Base-by-base conservation (phyloP, 2,888 invertebrate genomes). In the Selenia dentaria region DNA sequence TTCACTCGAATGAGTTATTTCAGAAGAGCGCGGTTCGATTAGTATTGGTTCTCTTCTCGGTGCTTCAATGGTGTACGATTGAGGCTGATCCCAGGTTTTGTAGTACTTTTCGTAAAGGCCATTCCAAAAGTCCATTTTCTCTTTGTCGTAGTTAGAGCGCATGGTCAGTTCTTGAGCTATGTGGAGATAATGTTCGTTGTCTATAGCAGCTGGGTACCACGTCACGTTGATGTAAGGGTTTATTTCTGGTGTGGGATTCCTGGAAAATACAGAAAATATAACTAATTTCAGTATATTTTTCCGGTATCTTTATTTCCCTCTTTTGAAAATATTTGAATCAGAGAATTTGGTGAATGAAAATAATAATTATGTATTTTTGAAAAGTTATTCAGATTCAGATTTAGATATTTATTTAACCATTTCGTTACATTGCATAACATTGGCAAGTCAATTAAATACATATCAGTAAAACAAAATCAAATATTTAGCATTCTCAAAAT, bases 141-240 rank as follows among this genome's bases (percentile, higher is more conserved):
- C 6, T 22, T 22, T 22, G 8, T 22, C 20, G 6, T 22, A 22
- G 8, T 22, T 6, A 6, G 20, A 6, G 28, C 2, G 12, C 12
- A 8, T 28, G 11, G 11, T 22, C 6, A 22, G 8, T 81, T 22
- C 20, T 8, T 22, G 20, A 22, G 20, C 20, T 6, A 22, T 22
- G 20, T 22, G 20, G 4, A 22, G 20, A 6, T 22, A 22, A 8
- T 22, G 8, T 22, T 22, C 20, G 8, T 6, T 22, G 20, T 22
- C 20, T 22, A 4, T 22, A 6, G 3, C 2, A 22, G 20, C 20
- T 22, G 20, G 20, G 2, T 2, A 6, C 20, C 20, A 22, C 1
- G 20, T 22, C 20, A 22, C 20, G 2, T 1, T 22, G 8, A 22
- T 22, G 6, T 22, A 22, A 1, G 5, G 6, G 20, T 22, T 8